A percentile compares a stretch with the other conserved stretches of the same genome.
Conservation (phyloP, 2,113 vertebrate species). For the Ellobius talpinus region DNA sequence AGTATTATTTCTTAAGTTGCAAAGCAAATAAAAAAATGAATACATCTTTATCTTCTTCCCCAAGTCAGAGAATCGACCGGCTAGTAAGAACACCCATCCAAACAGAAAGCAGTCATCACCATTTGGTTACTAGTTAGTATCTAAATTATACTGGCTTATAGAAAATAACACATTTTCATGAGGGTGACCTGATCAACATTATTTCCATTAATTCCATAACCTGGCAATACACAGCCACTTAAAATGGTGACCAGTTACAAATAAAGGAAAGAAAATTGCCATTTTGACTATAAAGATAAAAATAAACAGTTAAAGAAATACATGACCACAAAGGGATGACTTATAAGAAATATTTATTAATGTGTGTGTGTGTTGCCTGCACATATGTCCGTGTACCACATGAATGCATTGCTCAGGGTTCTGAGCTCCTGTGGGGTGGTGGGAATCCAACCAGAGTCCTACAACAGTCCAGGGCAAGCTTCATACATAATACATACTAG, state of each 20-base stretch:
- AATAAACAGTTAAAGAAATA: not conserved
- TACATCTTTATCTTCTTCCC: not conserved
- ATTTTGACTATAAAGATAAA: constrained; percentile 17
- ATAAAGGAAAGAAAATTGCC: not conserved
- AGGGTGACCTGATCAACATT: not conserved
- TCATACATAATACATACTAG: not conserved
- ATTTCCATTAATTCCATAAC: constrained; percentile 24
- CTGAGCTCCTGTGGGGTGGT: not conserved
- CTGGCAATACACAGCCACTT: constrained; percentile 11
- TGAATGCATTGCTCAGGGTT: not conserved
- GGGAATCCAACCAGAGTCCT: not conserved
- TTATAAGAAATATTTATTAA: too few relatives aligned
- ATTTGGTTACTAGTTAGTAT: not conserved
- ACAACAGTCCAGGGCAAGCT: not conserved
- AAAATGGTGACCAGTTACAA: not conserved
- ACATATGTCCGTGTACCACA: not conserved
- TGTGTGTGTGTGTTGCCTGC: not conserved
- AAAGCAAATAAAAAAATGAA: not conserved
- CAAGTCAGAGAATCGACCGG: not conserved
- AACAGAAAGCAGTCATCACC: not conserved
- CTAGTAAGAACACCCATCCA: not conserved
- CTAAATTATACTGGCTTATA: not conserved
- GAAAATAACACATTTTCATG: not conserved
- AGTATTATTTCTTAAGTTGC: not conserved
- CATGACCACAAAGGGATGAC: not conserved